Evolutionary conservation across 2,113 vertebrate species (phyloP), one percentile per base, ranked within the genome.

Genomic region (Bujurquina vittata): DNA sequence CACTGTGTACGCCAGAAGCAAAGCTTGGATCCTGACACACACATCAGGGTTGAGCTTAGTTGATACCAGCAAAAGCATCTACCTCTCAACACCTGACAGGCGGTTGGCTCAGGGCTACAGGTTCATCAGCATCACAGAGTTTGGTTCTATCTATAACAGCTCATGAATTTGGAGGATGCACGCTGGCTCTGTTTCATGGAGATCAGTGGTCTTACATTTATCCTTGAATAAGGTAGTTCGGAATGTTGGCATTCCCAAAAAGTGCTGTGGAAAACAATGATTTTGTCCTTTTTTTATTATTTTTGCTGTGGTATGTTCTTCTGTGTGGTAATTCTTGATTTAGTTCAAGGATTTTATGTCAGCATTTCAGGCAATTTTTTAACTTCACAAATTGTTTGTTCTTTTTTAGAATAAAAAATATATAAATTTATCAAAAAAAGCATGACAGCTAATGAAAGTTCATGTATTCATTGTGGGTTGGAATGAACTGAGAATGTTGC

Each of bases 41-140:
- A 77, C 80, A 56, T 59, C 4, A 31, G 29, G 52, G 22, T 43
- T 3, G 2, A 61, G 26, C 62, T 80, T 23, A 18, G 69, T 33
- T 6, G 4, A 65, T 73, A 9, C 14, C n/a, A 54, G 10, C 31
- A 65, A 80, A 85, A 76, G 82, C 5, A 0, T 55, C 35, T 29
- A 17, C 37, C 58, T 26, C 76, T 46, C 20, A 7, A 14, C 73
- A 60, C n/a, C 86, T 75, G 63, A 78, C n/a, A 62, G 78, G 52
- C 81, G 14, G 12, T 52, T 40, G 0, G 62, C 85, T 81, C 33
- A 4, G 18, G 54, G 81, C 57, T 11, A 37, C 31, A 8, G 20
- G 31, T 74, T 85, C 80, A 90, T 92, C 75, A 77, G 85, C 80
- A 86, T 89, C 35, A 3, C 88, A 86, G 2, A 90, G 49, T 23